Evolutionary conservation across 2,888 invertebrate species (phyloP).

Genomic region (Alsophila aescularia): DNA sequence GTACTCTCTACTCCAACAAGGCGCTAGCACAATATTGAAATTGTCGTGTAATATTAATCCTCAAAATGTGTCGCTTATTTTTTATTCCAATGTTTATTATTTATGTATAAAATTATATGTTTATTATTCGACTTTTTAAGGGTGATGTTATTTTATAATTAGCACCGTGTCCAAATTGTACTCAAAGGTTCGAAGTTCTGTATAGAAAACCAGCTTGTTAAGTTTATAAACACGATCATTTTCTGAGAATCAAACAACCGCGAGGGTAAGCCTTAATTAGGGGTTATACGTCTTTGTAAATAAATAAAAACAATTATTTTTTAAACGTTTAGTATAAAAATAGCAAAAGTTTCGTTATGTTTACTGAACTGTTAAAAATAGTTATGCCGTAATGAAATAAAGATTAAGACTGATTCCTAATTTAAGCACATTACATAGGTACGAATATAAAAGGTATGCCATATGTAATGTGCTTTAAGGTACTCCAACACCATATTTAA

Average conservation of each 20-base stretch:
- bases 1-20: constrained; percentile 47
- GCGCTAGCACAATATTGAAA: constrained; percentile 59
- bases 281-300: constrained; percentile 12
- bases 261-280: constrained; percentile 15
- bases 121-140: constrained; percentile 12
- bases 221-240: constrained; percentile 21
- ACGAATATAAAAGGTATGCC: too few relatives aligned
- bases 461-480: too few relatives aligned
- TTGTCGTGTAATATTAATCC: constrained; percentile 49
- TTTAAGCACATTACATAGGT: too few relatives aligned
- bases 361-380: too few relatives aligned
- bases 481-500: too few relatives aligned
- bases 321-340: too few relatives aligned
- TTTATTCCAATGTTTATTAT: constrained; percentile 37
- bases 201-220: constrained; percentile 27
- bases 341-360: too few relatives aligned
- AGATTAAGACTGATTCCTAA: too few relatives aligned
- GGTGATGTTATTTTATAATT: constrained; percentile 20
- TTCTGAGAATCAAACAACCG: constrained; percentile 17
- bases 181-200: constrained; percentile 22
- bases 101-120: constrained; percentile 29
- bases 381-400: too few relatives aligned
- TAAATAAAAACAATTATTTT: background rate
- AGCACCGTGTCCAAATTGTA: constrained; percentile 25
- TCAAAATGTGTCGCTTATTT: constrained; percentile 44